phyloP scores from a whole-genome alignment of 2,113 vertebrate species.

The Oreochromis aureus region DNA sequence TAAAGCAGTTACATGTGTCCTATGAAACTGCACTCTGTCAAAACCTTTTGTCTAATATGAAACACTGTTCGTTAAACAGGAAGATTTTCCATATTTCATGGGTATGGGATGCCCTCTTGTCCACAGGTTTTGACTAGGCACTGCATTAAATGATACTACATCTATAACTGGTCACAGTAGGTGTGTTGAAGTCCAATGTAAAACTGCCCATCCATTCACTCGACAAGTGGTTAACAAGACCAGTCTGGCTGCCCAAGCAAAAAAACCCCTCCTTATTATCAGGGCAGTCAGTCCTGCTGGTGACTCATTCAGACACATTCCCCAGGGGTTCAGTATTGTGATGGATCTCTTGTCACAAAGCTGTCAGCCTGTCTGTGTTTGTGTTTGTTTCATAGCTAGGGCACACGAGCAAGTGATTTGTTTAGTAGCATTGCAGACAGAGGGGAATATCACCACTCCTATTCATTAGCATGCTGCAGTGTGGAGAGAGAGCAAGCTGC shows the following conservation, averaged over 20 bases:
- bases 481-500: constrained; percentile 12
- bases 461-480: constrained; percentile 58
- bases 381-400: constrained; percentile 45
- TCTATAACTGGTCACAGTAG: background rate
- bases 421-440: constrained; percentile 38
- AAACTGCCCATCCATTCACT: constrained; percentile 5
- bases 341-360: constrained; percentile 46
- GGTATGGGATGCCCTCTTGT: background rate
- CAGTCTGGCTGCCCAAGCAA: constrained; percentile 4
- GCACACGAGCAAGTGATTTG: constrained; percentile 46
- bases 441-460: constrained; percentile 34
- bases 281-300: background rate
- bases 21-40: background rate
- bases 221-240: constrained; percentile 9
- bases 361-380: constrained; percentile 45
- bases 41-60: background rate
- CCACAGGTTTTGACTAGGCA: background rate
- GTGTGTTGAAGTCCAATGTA: constrained; percentile 9
- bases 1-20: background rate
- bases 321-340: constrained; percentile 36
- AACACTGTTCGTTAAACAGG: background rate
- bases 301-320: constrained; percentile 43
- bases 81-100: background rate
- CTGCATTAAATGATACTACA: background rate
- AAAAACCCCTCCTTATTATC: background rate